Percentiles rank a stretch among this genome's conserved stretches.
phyloP scores from a whole-genome alignment of 1,140 invertebrate species.

The Oppia nitens region DNA sequence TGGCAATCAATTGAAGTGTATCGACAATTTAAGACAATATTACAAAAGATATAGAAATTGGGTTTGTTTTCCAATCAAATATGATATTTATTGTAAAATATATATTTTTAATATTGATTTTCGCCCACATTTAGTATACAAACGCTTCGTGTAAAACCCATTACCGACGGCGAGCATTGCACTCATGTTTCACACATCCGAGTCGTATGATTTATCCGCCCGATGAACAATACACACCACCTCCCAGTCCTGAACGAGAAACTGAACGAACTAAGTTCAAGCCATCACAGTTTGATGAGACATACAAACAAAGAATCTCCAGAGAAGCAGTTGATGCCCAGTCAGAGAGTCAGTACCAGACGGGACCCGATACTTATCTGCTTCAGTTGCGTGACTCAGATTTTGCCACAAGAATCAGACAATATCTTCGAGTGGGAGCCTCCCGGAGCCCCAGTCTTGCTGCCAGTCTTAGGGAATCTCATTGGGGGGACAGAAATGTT shows the following conservation, averaged over 20 bases:
- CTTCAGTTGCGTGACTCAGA: constrained; percentile 75
- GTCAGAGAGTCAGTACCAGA: constrained; percentile 62
- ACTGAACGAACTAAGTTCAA: constrained; percentile 15
- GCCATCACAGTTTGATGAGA: constrained; percentile 21
- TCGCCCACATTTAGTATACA: constrained; percentile 41
- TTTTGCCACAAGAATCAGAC: constrained; percentile 71
- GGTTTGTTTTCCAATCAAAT: constrained; percentile 19
- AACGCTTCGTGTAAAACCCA: constrained; percentile 70
- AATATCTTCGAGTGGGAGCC: constrained; percentile 69
- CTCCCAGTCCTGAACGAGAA: constrained; percentile 40
- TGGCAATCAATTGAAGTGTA: constrained; percentile 18
- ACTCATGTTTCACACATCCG: constrained; percentile 65
- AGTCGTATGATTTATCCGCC: constrained; percentile 88
- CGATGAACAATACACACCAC: constrained; percentile 49
- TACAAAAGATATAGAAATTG: constrained; percentile 23
- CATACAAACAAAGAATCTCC: constrained; percentile 39
- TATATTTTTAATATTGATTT: not conserved
- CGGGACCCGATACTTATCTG: constrained; percentile 88
- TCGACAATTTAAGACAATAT: constrained; percentile 23
- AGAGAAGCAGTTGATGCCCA: constrained; percentile 60
- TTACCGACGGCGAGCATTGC: constrained; percentile 59
- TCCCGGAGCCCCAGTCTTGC: constrained; percentile 43
- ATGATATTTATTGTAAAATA: too few relatives aligned
- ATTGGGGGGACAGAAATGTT: constrained; percentile 23
- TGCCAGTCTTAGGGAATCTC: constrained; percentile 25